phyloP scores from a whole-genome alignment of 1,140 invertebrate genomes.

The Heliconius nattereri region DNA sequence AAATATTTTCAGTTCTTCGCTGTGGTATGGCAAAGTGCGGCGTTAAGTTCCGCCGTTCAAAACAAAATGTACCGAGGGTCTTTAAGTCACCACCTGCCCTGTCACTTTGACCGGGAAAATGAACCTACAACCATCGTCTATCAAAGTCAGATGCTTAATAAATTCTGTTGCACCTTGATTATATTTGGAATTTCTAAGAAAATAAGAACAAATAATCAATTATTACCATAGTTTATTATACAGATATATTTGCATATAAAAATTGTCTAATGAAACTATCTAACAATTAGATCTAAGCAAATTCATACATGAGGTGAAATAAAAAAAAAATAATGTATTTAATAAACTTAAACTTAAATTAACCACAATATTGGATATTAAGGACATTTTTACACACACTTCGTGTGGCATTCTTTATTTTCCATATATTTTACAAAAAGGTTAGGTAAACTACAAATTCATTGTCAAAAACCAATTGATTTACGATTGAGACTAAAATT shows the following conservation, averaged over 20 bases:
- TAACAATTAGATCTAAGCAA: slow-evolving; percentile 71
- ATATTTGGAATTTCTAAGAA: not conserved
- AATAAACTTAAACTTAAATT: slow-evolving; percentile 19
- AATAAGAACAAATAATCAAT: slow-evolving; percentile 14
- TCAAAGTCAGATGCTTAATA: too few species aligned
- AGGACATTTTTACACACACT: not conserved
- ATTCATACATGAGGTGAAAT: slow-evolving; percentile 45
- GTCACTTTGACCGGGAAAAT: too few species aligned
- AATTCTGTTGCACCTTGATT: too few species aligned
- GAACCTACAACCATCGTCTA: too few species aligned
- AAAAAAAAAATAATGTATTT: slow-evolving; percentile 40
- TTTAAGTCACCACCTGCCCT: too few species aligned
- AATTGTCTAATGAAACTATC: slow-evolving; percentile 75
- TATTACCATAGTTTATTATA: slow-evolving; percentile 61
- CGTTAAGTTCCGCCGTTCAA: too few species aligned
- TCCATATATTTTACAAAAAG: slow-evolving; percentile 6
- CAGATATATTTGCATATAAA: slow-evolving; percentile 75
- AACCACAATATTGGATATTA: not conserved
- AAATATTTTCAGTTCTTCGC: too few species aligned
- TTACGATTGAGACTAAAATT: not conserved
- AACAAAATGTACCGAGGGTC: too few species aligned
- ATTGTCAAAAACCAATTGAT: not conserved
- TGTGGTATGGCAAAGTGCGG: too few species aligned
- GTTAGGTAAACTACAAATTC: slow-evolving; percentile 9
- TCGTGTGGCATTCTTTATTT: not conserved